Base-by-base conservation (phyloP, 2,888 invertebrate species). In the Elmis aenea region DNA sequence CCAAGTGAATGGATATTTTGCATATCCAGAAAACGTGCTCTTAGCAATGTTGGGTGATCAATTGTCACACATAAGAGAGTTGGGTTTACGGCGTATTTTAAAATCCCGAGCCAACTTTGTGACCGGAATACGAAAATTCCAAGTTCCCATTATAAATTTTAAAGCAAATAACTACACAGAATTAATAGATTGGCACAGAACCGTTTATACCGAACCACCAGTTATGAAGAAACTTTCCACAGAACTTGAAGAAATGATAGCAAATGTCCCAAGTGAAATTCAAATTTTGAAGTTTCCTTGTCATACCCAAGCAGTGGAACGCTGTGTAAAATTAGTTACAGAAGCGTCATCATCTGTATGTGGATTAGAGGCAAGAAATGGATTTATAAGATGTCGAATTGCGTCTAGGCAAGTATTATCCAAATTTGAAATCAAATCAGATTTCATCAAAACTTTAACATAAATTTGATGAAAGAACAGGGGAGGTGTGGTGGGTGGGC, bases 21-120 rank as follows among this genome's bases (percentile, higher is more conserved):
- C 50, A 5, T 52, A 58, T 36, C 46, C 49, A 3, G 56, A 57
- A 43, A 57, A 53, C 27, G n/a, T 55, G 27, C 31, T 57, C 13
- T 16, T 55, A n/a, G 48, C 49, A 12, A 52, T 54, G 52, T 23
- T 52, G 11, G 37, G 34, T 5, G 54, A 57, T 33, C n/a, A 33
- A 2, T 21, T 38, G 13, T 22, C 23, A 12, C 46, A 55, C 24
- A 45, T 55, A 27, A 27, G 51, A 34, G 51, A 54, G 20, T 26
- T 54, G 8, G 53, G 46, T 8, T 38, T 48, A 2, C 39, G 53
- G 5, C 42, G 52, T 6, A 50, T 55, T 27, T 28, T 51, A 25
- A 51, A 51, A 36, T 44, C 48, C 16, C 27, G 49, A 22, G 16
- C 2, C 10, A 16, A n/a, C 5, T n/a, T n/a, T n/a, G n/a, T 10